Evolutionary conservation across 2,888 invertebrate genomes (phyloP).

Genomic region (Drosophila limbata): DNA sequence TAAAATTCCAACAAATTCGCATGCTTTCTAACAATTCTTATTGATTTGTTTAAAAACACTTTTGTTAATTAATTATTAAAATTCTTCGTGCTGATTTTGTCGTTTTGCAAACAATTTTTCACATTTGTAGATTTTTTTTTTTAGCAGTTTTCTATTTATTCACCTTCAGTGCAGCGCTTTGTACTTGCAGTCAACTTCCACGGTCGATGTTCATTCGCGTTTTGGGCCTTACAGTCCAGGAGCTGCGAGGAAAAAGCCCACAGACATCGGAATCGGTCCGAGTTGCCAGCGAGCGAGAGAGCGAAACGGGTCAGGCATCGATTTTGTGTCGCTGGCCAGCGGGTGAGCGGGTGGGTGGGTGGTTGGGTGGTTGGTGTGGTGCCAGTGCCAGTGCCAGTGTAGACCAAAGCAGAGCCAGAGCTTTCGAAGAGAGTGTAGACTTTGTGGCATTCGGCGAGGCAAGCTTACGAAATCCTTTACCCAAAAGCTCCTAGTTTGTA

Average conservation of each 20-base stretch:
- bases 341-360: constrained; percentile 11
- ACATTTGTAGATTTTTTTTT: constrained; percentile 38
- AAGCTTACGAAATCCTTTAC: constrained; percentile 14
- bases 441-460: constrained; percentile 28
- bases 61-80: constrained; percentile 24
- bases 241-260: constrained; percentile 80
- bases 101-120: constrained; percentile 33
- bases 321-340: constrained; percentile 59
- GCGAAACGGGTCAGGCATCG: constrained; percentile 73
- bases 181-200: constrained; percentile 83
- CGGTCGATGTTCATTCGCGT: constrained; percentile 85
- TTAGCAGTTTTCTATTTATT: constrained; percentile 48
- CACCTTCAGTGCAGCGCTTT: constrained; percentile 81
- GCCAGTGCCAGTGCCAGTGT: constrained; percentile 3
- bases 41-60: constrained; percentile 21
- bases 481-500: not conserved
- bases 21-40: constrained; percentile 19
- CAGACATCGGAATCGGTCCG: constrained; percentile 22
- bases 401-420: constrained; percentile 34
- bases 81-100: constrained; percentile 16
- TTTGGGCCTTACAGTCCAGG: constrained; percentile 79
- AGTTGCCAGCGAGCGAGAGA: constrained; percentile 52
- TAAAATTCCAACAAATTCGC: constrained; percentile 28
- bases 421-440: constrained; percentile 65
- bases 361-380: not conserved